Base-by-base conservation (phyloP, 2,888 invertebrate species). In the Tupiocoris notatus region DNA sequence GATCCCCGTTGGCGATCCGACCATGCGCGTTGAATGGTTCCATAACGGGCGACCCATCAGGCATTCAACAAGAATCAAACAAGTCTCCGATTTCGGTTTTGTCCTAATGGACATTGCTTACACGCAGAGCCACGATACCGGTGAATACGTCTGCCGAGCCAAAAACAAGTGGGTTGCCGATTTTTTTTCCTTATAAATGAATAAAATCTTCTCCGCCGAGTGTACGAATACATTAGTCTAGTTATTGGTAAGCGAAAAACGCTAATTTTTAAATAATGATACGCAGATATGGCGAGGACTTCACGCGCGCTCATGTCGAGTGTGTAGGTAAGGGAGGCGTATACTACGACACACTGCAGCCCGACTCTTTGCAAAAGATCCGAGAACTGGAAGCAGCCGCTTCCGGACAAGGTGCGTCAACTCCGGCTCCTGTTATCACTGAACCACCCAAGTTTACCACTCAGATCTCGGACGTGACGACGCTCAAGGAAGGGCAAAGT, bases 1-100 rank as follows among this genome's bases (percentile, higher is more conserved):
- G 65, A 89, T 95, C 18, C 98, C 98, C 1, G 93, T 96, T 6
- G 95, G 95, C 79, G 98, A 98, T 85, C 96, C 96, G 1, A 90
- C 93, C 61, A 90, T 98, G 85, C 92, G 92, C 83, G 94, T 96
- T 22, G 97, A 98, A 86, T 98, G 98, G 98, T 97, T 93, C 86
- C 95, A 95, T 82, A 95, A 99, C 83, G 96, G 95, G 2, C 88
- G 93, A 82, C 93, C 95, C 0, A 85, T 99, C 80, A 89, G 93
- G 76, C 94, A 95, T 83, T 93, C 94, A 1, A 93, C 92, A 21
- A 89, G 97, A 79, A 95, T 96, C 82, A 96, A 96, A 85, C 93
- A 93, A 79, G 94, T 97, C 0, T 94, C 94, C 63, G 97, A 97
- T 84, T 97, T 97, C 83, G 97, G 97, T 66, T 97, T 94, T 83